A percentile compares a stretch with the other conserved stretches of the same genome.
These are phyloP conservation scores for Seladonia tumulorum DNA, from an alignment of 2,888 invertebrate species.

Conservation along the genomic window DNA sequence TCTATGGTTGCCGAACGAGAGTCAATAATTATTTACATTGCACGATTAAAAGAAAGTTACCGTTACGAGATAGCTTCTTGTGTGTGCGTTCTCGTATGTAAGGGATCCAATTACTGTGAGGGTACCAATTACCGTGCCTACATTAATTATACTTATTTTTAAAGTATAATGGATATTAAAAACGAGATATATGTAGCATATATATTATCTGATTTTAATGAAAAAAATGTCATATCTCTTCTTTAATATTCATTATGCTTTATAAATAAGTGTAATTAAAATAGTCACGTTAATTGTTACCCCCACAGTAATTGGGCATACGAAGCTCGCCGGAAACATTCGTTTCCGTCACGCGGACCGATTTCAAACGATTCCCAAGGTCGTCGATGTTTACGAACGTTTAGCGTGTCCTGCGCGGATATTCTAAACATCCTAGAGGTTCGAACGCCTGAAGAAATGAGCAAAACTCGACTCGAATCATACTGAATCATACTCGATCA, in stretches of 20 bases:
- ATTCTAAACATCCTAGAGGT: background rate
- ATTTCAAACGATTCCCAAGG: background rate
- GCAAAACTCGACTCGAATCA: conserved; percentile 13
- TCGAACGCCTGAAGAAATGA: conserved; percentile 5
- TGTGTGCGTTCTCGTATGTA: conserved; percentile 18
- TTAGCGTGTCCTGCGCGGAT: background rate
- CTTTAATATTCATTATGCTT: too few species aligned
- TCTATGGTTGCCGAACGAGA: conserved; percentile 40
- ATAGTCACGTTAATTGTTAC: too few species aligned
- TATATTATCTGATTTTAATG: too few species aligned
- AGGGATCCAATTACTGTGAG: too few species aligned
- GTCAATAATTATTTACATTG: conserved; percentile 32
- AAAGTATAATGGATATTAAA: too few species aligned
- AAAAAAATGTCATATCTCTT: too few species aligned
- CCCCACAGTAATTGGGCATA: too few species aligned
- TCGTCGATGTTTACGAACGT: background rate
- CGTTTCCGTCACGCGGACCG: background rate
- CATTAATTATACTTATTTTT: too few species aligned
- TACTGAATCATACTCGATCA: conserved; percentile 5
- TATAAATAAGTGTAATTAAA: too few species aligned
- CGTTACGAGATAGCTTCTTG: conserved; percentile 21
- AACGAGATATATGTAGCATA: too few species aligned
- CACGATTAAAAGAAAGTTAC: conserved; percentile 35
- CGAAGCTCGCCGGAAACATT: background rate
- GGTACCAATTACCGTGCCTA: too few species aligned